These are phyloP conservation scores for Trachelipus rathkii DNA, from an alignment of 1,140 invertebrate genomes.

Conservation along the genomic window DNA sequence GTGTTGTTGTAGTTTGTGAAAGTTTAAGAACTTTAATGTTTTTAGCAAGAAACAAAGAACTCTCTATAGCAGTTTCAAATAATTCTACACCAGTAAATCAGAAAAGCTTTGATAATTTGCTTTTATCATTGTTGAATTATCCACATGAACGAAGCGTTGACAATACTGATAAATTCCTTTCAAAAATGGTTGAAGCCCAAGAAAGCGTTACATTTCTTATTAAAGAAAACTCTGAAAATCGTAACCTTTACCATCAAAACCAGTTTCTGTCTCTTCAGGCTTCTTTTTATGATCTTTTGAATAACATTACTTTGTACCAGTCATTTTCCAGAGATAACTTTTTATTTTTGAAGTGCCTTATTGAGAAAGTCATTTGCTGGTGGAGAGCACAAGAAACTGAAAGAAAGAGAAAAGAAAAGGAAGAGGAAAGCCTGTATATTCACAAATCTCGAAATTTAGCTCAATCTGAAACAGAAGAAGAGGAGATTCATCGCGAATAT, in stretches of 20 bases:
- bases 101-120: background rate
- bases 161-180: background rate
- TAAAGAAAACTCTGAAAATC: slow-evolving; percentile 19
- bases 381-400: slow-evolving; percentile 73
- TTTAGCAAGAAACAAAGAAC: background rate
- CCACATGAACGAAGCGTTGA: background rate
- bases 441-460: slow-evolving; percentile 58
- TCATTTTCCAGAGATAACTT: slow-evolving; percentile 51
- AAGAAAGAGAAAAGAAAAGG: slow-evolving; percentile 62
- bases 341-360: slow-evolving; percentile 55
- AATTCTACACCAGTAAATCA: too few species aligned
- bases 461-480: slow-evolving; percentile 63
- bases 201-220: slow-evolving; percentile 11
- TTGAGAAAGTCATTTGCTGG: slow-evolving; percentile 60
- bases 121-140: background rate
- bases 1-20: slow-evolving; percentile 33
- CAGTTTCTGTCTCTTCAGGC: slow-evolving; percentile 37
- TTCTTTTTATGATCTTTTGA: slow-evolving; percentile 43
- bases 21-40: slow-evolving; percentile 21
- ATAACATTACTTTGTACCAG: slow-evolving; percentile 49
- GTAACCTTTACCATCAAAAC: slow-evolving; percentile 30
- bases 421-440: slow-evolving; percentile 75
- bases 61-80: background rate
- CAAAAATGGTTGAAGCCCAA: background rate
- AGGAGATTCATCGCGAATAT: slow-evolving; percentile 66